Base-by-base conservation (phyloP, 2,888 invertebrate species). In the Dryadula phaetusa region DNA sequence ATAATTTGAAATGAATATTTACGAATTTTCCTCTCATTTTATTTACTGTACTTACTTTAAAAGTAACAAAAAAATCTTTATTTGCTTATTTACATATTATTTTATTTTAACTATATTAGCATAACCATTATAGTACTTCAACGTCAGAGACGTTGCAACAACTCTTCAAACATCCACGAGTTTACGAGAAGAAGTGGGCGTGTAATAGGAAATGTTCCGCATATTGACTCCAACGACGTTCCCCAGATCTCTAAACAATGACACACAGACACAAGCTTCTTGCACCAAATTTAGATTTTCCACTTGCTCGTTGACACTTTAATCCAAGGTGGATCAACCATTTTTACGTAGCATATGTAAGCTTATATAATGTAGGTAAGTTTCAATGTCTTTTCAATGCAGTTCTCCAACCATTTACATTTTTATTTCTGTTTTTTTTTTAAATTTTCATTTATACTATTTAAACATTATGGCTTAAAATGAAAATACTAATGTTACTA, bases 121-220 rank as follows among this genome's bases (percentile, higher is more conserved):
- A 12, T 10, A 37, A 12, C 12, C 12, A 37, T 2, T 2, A 37
- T 37, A 37, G 1, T 12, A 37, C 2, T 37, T 37, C 16, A 16
- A 16, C 42, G 16, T 54, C n/a, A n/a, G 32, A 66, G 49, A 54
- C 28, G 46, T 60, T 60, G 18, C 65, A 73, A 46, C 80, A 58
- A 16, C 91, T 88, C 87, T 78, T 71, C 81, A 79, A 52, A 79
- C 22, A 77, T 88, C 75, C 69, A 64, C 74, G 74, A 76, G 83
- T 84, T 84, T 83, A 82, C 80, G 84, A 84, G 85, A 90, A 92
- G 92, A 91, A 90, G 91, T 89, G 91, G 91, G 91, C 92, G 92
- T 92, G 91, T 92, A 92, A 92, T 92, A 91, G 91, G 90, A 92
- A 92, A 92, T 92, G 92, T 92, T 92, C 92, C 92, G 92, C 92